These are phyloP conservation scores for Hyaena hyaena DNA, from an alignment of 2,113 vertebrate genomes.

Conservation along the genomic window DNA sequence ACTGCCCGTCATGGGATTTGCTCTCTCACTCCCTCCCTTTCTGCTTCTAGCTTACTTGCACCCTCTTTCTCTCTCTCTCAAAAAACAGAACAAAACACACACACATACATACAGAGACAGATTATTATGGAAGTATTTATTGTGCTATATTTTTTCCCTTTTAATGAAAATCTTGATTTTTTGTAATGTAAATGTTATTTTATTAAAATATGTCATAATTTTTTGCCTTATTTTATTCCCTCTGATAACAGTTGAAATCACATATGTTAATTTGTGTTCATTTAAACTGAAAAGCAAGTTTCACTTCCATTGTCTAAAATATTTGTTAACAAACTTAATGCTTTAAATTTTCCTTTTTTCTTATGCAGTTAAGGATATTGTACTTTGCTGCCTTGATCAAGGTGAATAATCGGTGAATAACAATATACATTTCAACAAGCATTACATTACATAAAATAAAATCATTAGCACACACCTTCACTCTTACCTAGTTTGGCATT, in stretches of 20 bases:
- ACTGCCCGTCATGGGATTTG: too few relatives aligned
- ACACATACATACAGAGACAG: background rate
- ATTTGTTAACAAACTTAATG: background rate
- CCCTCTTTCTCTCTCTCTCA: too few relatives aligned
- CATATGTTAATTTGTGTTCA: background rate
- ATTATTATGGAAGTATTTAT: background rate
- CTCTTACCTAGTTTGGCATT: background rate
- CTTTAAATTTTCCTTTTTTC: background rate
- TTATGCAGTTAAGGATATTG: background rate
- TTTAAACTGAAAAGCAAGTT: background rate
- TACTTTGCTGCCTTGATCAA: background rate
- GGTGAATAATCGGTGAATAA: background rate
- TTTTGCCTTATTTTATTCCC: background rate
- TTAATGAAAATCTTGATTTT: background rate
- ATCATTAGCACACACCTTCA: background rate
- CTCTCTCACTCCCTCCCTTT: too few relatives aligned
- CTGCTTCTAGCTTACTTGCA: too few relatives aligned
- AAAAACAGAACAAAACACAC: too few relatives aligned
- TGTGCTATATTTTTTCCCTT: background rate
- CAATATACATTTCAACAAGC: background rate
- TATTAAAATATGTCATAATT: background rate
- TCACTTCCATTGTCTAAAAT: background rate
- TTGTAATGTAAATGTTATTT: background rate
- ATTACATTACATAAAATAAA: background rate
- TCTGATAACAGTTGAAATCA: background rate